phyloP scores from a whole-genome alignment of 2,113 vertebrate genomes.

The Formicarius rufipectus region DNA sequence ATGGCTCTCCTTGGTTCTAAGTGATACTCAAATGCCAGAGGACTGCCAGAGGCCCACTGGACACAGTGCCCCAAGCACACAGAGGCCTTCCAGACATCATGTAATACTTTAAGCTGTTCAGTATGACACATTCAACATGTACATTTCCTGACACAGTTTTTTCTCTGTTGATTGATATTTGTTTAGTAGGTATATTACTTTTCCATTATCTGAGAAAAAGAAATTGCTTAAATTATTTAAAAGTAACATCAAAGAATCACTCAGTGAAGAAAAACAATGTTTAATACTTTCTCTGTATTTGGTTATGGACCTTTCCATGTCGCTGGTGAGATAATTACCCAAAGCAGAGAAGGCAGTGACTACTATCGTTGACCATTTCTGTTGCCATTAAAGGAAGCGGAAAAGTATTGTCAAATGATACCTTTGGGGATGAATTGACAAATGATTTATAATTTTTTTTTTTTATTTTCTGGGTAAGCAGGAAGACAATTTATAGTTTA shows the following conservation, averaged over 20 bases:
- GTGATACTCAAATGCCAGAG: not conserved
- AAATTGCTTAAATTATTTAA: not conserved
- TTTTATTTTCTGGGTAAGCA: not conserved
- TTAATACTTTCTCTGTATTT: not conserved
- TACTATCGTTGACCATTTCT: not conserved
- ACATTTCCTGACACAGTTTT: not conserved
- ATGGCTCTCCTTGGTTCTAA: not conserved
- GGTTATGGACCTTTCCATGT: not conserved
- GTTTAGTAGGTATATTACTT: not conserved
- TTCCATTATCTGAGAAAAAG: not conserved
- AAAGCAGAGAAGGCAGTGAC: not conserved
- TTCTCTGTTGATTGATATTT: not conserved
- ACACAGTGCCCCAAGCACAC: not conserved
- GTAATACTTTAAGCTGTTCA: not conserved
- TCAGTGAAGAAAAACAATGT: not conserved
- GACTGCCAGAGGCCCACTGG: not conserved
- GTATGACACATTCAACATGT: not conserved
- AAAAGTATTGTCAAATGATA: not conserved
- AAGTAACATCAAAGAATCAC: not conserved
- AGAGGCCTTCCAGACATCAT: not conserved
- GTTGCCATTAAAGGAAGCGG: not conserved
- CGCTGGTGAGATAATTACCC: not conserved
- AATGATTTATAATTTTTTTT: constrained; percentile 11
- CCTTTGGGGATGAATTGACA: not conserved
- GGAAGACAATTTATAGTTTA: not conserved